Percentiles rank a stretch among this genome's conserved stretches.
These are phyloP conservation scores for Tiliacea citrago DNA, from an alignment of 2,888 invertebrate genomes.

Conservation along the genomic window DNA sequence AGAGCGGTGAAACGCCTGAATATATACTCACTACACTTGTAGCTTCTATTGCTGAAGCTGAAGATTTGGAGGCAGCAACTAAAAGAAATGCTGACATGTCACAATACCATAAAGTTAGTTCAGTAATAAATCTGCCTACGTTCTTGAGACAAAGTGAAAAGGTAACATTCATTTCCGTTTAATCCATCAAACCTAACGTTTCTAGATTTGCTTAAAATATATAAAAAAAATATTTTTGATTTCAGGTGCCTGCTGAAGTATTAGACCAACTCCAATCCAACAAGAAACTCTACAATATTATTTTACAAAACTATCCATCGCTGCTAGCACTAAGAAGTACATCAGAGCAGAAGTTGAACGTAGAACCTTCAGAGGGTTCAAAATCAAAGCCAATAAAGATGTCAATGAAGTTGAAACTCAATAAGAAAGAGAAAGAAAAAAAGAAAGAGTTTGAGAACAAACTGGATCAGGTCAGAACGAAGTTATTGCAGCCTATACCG, in stretches of 20 bases:
- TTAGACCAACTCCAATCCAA: constrained; percentile 92
- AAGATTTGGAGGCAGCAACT: constrained; percentile 85
- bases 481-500: constrained; percentile 86
- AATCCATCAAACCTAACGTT: background rate
- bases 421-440: constrained; percentile 73
- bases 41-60: constrained; percentile 90
- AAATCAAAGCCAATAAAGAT: constrained; percentile 91
- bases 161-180: constrained; percentile 78
- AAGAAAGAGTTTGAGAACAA: constrained; percentile 85
- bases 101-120: constrained; percentile 88
- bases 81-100: constrained; percentile 87
- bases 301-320: constrained; percentile 94
- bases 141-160: constrained; percentile 94
- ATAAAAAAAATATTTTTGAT: background rate
- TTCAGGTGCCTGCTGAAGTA: constrained; percentile 93
- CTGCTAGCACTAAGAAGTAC: constrained; percentile 91
- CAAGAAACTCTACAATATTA: constrained; percentile 92
- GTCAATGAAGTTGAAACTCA: constrained; percentile 91
- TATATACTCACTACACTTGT: constrained; percentile 92
- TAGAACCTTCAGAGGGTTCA: constrained; percentile 74
- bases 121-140: constrained; percentile 95
- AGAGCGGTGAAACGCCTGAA: constrained; percentile 93
- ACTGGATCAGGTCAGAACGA: constrained; percentile 82
- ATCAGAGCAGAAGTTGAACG: constrained; percentile 91
- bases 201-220: background rate